These are phyloP conservation scores for Artibeus lituratus DNA, from an alignment of 2,797 vertebrate species.

Conservation along the genomic window DNA sequence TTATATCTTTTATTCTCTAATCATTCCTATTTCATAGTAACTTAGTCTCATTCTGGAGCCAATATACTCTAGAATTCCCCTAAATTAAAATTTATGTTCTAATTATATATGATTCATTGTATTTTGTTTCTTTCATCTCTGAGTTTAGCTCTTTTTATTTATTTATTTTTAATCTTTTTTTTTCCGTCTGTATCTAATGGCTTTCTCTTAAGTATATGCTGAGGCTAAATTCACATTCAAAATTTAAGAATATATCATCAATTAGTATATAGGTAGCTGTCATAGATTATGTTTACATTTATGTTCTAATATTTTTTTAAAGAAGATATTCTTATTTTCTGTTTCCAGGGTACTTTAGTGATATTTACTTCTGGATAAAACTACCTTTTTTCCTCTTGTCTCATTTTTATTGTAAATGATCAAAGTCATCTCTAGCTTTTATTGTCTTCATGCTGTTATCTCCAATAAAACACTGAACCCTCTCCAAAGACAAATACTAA, in stretches of 20 bases:
- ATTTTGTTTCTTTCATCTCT: background rate
- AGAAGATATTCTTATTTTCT: background rate
- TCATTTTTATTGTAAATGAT: background rate
- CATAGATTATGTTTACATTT: background rate
- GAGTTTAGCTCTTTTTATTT: background rate
- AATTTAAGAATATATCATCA: background rate
- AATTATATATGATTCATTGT: background rate
- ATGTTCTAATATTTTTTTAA: background rate
- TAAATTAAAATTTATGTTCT: background rate
- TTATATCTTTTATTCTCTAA: background rate
- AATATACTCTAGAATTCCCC: background rate
- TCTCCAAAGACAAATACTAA: background rate
- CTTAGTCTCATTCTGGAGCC: background rate
- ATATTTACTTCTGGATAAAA: background rate
- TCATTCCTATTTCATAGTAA: background rate
- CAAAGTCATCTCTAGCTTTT: background rate
- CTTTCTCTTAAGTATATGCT: background rate
- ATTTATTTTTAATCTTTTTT: background rate
- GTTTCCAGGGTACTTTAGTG: background rate
- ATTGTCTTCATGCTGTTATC: background rate
- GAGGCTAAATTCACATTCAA: background rate
- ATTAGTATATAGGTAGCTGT: background rate
- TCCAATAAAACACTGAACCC: background rate
- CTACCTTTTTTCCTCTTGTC: background rate
- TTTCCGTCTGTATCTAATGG: background rate